Base-by-base conservation (phyloP, 2,888 invertebrate species). In the Chrysomela aeneicollis region DNA sequence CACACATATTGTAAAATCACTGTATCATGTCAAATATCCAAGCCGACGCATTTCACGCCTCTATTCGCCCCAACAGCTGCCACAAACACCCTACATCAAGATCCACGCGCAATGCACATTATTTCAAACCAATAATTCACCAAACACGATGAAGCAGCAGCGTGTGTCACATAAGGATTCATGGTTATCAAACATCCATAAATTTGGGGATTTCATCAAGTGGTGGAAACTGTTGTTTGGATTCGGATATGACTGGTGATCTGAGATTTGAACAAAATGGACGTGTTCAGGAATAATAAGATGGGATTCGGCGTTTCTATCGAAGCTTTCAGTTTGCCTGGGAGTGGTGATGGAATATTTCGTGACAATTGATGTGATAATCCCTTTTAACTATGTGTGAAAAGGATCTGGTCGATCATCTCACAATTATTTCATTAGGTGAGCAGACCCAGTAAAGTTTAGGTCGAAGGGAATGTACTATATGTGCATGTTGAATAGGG, bases 121-220 rank as follows among this genome's bases (percentile, higher is more conserved):
- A 42, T 42, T 42, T 42, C 15, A 15, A 42, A n/a, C 15, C 42
- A 15, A 42, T 42, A 42, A 42, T 42, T 42, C 42, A 15, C 15
- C 12, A 12, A 10, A 42, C 4, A 42, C 42, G 42, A 42, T 42
- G 15, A 6, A 42, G 15, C 42, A 42, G 42, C 15, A 15, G 42
- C n/a, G 42, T 35, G 35, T 35, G 42, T 15, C 42, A 42, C 42
- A 42, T 12, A 8, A 12, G 42, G 15, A 42, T 42, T 42, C 42
- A 42, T 15, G 42, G 42, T 42, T 15, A 42, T 42, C 42, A 42
- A 42, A 42, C 42, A 42, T 42, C 42, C 15, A 42, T 42, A 42
- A 42, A 42, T 42, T 15, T 4, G 15, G n/a, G n/a, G 42, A 42
- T 42, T 42, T 15, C 42, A 42, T 42, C n/a, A 35, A 15, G 42